A percentile compares a stretch with the other conserved stretches of the same genome.
Evolutionary conservation across 2,797 vertebrate species (phyloP).

Genomic region (Apogon talboti): DNA sequence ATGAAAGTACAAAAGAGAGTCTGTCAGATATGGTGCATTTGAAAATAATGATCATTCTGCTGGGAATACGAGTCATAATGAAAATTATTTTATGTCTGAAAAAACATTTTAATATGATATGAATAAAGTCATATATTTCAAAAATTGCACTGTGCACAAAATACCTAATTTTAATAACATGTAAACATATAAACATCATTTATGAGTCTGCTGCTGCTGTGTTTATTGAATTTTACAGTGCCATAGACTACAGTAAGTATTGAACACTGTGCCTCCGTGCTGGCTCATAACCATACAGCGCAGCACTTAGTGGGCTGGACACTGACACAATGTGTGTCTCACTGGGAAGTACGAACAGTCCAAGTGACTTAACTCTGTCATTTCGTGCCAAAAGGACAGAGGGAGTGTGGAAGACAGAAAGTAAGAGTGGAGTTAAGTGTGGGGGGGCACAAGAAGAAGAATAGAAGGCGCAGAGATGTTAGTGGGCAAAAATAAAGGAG

Average conservation of each 20-base stretch:
- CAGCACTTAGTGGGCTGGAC: constrained; percentile 58
- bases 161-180: constrained; percentile 25
- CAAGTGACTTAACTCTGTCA: constrained; percentile 70
- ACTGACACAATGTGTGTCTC: constrained; percentile 69
- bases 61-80: constrained; percentile 56
- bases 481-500: constrained; percentile 50
- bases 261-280: constrained; percentile 36
- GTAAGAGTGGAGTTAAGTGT: constrained; percentile 42
- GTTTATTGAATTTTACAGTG: constrained; percentile 12
- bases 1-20: constrained; percentile 60
- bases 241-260: constrained; percentile 22
- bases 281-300: constrained; percentile 50
- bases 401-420: constrained; percentile 66
- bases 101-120: constrained; percentile 32
- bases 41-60: constrained; percentile 57
- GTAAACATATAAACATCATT: constrained; percentile 16
- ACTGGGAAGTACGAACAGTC: constrained; percentile 71
- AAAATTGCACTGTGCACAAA: constrained; percentile 1
- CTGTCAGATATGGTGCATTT: constrained; percentile 51
- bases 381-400: constrained; percentile 74
- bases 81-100: constrained; percentile 40
- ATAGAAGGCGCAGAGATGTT: constrained; percentile 50
- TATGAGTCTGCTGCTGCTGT: background rate
- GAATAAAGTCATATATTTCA: constrained; percentile 37
- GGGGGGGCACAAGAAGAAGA: constrained; percentile 45